Conservation (phyloP, 2,113 vertebrate genomes). For the Candoia aspera region DNA sequence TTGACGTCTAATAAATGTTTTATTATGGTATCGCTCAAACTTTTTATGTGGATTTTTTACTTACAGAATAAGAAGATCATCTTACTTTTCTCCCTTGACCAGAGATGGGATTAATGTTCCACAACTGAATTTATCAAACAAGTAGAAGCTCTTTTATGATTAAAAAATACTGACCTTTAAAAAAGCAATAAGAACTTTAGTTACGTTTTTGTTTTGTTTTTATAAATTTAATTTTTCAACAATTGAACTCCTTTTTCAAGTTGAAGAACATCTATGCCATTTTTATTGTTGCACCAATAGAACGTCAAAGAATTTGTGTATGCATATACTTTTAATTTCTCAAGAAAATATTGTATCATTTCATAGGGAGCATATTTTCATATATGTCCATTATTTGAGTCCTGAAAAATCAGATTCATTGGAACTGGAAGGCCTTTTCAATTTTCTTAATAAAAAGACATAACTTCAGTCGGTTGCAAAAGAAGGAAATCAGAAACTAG, state of each 20-base stretch:
- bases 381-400: background rate
- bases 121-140: background rate
- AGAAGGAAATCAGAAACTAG: background rate
- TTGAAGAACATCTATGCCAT: rapidly evolving
- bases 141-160: background rate
- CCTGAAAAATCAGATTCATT: background rate
- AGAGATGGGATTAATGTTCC: background rate
- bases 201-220: slow-evolving; percentile 16
- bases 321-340: background rate
- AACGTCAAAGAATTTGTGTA: rapidly evolving
- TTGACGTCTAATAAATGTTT: background rate
- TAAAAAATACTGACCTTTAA: background rate
- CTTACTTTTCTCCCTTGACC: background rate
- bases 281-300: background rate
- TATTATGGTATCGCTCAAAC: slow-evolving; percentile 5
- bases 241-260: background rate
- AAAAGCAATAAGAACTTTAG: slow-evolving; percentile 12
- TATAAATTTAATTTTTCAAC: background rate
- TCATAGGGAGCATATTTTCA: slow-evolving; percentile 7
- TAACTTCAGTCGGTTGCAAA: background rate
- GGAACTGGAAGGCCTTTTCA: background rate
- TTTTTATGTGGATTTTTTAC: slow-evolving; percentile 23
- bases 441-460: slow-evolving; percentile 16
- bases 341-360: slow-evolving; percentile 23
- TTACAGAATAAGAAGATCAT: slow-evolving; percentile 37